A percentile compares a stretch with the other conserved stretches of the same genome.
These are phyloP conservation scores for Drosophila phalerata DNA, from an alignment of 2,888 invertebrate genomes.

Conservation along the genomic window DNA sequence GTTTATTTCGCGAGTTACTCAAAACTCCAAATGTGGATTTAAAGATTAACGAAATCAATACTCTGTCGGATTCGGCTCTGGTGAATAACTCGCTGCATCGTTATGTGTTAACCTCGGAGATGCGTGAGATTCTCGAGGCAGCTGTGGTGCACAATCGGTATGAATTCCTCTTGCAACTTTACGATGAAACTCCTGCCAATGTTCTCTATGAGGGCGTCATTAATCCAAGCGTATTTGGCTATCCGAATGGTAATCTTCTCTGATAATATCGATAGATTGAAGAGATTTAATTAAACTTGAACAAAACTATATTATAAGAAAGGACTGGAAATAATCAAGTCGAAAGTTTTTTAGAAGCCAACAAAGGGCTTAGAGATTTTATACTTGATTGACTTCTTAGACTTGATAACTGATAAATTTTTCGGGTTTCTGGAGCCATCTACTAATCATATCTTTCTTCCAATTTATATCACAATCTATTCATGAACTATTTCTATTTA, in stretches of 20 bases:
- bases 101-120: slow-evolving; percentile 63
- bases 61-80: slow-evolving; percentile 57
- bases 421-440: too few relatives aligned
- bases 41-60: slow-evolving; percentile 46
- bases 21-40: slow-evolving; percentile 59
- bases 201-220: slow-evolving; percentile 69
- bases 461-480: too few relatives aligned
- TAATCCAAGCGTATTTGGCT: slow-evolving; percentile 72
- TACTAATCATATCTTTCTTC: too few relatives aligned
- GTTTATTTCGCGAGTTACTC: slow-evolving; percentile 54
- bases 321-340: neutral
- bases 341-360: too few relatives aligned
- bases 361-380: too few relatives aligned
- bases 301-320: neutral
- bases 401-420: too few relatives aligned
- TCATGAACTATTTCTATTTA: neutral
- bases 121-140: slow-evolving; percentile 64
- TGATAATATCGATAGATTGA: neutral
- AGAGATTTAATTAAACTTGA: too few relatives aligned
- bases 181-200: slow-evolving; percentile 44
- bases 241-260: slow-evolving; percentile 66
- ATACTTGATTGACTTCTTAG: too few relatives aligned
- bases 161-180: slow-evolving; percentile 70
- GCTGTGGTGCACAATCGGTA: slow-evolving; percentile 57
- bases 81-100: slow-evolving; percentile 79